Conservation (phyloP, 2,113 vertebrate genomes). For the Labrus mixtus region DNA sequence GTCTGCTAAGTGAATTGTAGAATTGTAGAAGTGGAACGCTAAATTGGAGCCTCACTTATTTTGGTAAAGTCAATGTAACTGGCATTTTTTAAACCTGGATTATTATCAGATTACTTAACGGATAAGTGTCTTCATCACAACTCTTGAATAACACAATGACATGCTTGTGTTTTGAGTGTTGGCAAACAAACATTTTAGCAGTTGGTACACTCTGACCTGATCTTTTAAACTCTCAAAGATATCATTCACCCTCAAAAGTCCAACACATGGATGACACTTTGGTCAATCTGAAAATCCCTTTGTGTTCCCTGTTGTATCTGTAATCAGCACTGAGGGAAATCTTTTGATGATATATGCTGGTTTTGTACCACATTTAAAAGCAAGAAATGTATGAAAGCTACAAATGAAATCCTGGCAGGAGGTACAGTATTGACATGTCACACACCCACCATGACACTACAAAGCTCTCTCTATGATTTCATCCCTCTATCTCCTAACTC, state of each 20-base stretch:
- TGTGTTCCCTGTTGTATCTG: background rate
- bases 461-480: conserved; percentile 58
- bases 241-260: background rate
- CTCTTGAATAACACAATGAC: too few relatives aligned
- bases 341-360: background rate
- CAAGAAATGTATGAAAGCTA: conserved; percentile 20
- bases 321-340: background rate
- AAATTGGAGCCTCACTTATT: too few relatives aligned
- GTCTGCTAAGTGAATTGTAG: too few relatives aligned
- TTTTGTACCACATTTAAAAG: conserved; percentile 1
- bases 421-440: conserved; percentile 57
- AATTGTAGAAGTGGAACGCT: too few relatives aligned
- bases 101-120: too few relatives aligned
- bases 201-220: too few relatives aligned
- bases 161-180: too few relatives aligned
- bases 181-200: too few relatives aligned
- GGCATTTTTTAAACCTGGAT: too few relatives aligned
- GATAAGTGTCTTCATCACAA: too few relatives aligned
- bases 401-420: conserved; percentile 5
- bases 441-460: conserved; percentile 37
- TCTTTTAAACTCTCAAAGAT: background rate
- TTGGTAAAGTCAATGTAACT: too few relatives aligned
- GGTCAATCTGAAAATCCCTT: background rate
- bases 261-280: background rate
- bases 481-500: conserved; percentile 42